Evolutionary conservation across 2,888 invertebrate genomes (phyloP).

Genomic region (Trichogramma evanescens): DNA sequence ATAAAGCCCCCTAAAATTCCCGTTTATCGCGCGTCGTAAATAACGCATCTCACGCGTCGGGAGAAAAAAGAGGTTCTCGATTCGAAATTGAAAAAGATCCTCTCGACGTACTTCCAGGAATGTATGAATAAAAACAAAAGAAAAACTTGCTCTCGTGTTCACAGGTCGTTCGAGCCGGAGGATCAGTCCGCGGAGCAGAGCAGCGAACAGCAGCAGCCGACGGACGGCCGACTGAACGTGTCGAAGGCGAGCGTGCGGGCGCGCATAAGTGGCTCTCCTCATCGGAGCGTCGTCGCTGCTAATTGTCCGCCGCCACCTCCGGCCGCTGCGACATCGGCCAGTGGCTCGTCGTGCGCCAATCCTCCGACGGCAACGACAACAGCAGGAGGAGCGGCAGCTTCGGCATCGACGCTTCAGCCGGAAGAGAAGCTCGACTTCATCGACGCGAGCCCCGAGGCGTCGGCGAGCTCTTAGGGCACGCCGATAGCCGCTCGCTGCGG

Average conservation of each 20-base stretch:
- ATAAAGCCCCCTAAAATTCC: too few relatives aligned
- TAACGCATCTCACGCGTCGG: too few relatives aligned
- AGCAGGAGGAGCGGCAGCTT: constrained; percentile 6
- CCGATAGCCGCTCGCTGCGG: background rate
- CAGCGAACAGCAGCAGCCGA: constrained; percentile 18
- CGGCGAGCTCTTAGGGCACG: constrained; percentile 32
- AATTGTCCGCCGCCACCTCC: constrained; percentile 9
- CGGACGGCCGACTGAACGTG: constrained; percentile 34
- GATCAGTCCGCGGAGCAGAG: background rate
- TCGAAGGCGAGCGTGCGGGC: constrained; percentile 41
- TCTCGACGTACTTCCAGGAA: too few relatives aligned
- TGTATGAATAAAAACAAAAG: too few relatives aligned
- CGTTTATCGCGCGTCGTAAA: too few relatives aligned
- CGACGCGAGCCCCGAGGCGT: constrained; percentile 41
- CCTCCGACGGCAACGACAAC: constrained; percentile 9
- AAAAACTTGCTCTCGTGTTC: background rate
- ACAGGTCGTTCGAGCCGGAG: background rate
- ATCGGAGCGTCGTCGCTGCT: constrained; percentile 23
- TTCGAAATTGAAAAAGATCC: too few relatives aligned
- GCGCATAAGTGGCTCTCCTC: constrained; percentile 38
- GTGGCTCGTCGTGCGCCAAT: background rate
- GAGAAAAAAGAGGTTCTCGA: too few relatives aligned
- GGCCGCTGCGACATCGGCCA: background rate
- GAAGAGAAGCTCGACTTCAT: constrained; percentile 35
- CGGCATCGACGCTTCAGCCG: constrained; percentile 23